Conservation (phyloP, 2,888 invertebrate genomes). For the Gastrophysa polygoni region DNA sequence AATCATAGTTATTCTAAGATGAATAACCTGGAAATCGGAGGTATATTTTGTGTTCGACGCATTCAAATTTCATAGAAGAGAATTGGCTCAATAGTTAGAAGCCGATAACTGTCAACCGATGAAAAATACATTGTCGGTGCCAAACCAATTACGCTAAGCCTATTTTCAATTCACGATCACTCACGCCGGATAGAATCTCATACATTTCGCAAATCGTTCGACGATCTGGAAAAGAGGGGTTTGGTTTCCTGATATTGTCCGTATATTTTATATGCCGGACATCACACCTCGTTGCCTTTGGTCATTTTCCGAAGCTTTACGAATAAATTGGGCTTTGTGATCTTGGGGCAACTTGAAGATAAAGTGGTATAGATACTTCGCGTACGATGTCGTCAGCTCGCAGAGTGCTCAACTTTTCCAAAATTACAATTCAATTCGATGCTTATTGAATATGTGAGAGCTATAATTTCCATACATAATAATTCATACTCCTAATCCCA, state of each 20-base stretch:
- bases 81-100: not conserved
- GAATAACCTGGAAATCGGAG: too few relatives aligned
- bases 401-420: not conserved
- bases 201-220: constrained; percentile 27
- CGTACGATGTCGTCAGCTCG: not conserved
- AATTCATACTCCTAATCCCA: too few relatives aligned
- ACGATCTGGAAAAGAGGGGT: constrained; percentile 33
- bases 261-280: constrained; percentile 34
- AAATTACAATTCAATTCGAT: not conserved
- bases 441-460: too few relatives aligned
- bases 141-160: constrained; percentile 17
- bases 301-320: constrained; percentile 42
- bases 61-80: not conserved
- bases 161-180: constrained; percentile 18
- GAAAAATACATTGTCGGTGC: constrained; percentile 1
- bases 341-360: not conserved
- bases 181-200: constrained; percentile 25
- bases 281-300: constrained; percentile 43
- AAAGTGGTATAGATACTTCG: not conserved
- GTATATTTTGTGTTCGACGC: too few relatives aligned
- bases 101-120: not conserved
- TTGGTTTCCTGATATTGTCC: constrained; percentile 27
- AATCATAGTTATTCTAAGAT: too few relatives aligned
- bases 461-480: too few relatives aligned
- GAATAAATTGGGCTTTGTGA: constrained; percentile 26